Conservation (phyloP, 2,797 vertebrate species). For the Masticophis lateralis region DNA sequence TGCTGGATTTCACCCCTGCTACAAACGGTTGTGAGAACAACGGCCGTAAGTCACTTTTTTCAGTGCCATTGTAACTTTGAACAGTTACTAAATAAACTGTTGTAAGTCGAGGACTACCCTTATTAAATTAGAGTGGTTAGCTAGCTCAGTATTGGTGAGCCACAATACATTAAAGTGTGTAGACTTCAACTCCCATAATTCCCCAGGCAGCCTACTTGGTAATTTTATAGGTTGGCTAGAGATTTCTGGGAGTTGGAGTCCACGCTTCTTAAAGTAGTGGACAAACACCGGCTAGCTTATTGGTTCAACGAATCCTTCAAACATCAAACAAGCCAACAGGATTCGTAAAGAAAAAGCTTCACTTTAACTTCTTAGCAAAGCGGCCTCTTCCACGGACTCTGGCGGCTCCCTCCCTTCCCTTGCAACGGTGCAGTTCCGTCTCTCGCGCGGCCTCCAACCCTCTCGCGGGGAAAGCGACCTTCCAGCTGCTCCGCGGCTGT, state of each 20-base stretch:
- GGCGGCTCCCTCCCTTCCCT: background rate
- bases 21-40: too few species aligned
- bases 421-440: background rate
- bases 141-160: background rate
- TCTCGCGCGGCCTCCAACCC: too few species aligned
- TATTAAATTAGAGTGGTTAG: background rate
- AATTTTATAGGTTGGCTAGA: background rate
- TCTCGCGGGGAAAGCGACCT: background rate
- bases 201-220: background rate
- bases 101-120: too few species aligned
- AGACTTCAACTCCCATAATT: background rate
- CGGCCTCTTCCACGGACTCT: background rate
- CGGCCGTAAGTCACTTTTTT: too few species aligned
- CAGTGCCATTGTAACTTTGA: too few species aligned
- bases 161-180: background rate
- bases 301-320: background rate
- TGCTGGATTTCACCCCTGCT: too few species aligned
- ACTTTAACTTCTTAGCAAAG: background rate
- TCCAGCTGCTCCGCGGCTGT: background rate
- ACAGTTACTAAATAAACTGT: too few species aligned
- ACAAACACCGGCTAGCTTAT: background rate
- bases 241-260: background rate
- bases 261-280: background rate
- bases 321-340: background rate
- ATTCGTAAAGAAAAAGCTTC: background rate